phyloP scores from a whole-genome alignment of 2,797 vertebrate species.

The Alfaro cultratus region DNA sequence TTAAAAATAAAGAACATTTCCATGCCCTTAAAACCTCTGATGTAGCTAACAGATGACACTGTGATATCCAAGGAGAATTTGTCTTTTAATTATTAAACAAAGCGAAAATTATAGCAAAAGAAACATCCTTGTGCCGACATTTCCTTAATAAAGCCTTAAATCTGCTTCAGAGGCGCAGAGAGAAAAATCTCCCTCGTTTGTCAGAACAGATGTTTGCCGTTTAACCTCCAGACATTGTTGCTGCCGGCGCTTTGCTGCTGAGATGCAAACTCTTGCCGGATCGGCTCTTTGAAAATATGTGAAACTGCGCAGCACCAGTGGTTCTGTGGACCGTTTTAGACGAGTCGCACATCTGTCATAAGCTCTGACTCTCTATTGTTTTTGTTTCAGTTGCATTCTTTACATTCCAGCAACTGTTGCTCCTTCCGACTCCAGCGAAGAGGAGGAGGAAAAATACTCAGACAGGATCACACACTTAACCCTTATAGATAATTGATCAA shows the following conservation, averaged over 20 bases:
- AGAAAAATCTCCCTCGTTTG: slow-evolving; percentile 23
- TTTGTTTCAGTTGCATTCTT: slow-evolving; percentile 61
- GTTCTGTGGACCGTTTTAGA: slow-evolving; percentile 43
- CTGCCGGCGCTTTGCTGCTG: slow-evolving; percentile 36
- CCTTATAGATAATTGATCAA: too few species aligned
- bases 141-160: slow-evolving; percentile 41
- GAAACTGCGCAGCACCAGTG: slow-evolving; percentile 29
- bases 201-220: slow-evolving; percentile 18
- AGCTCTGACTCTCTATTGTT: slow-evolving; percentile 52
- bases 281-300: slow-evolving; percentile 18
- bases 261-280: slow-evolving; percentile 36
- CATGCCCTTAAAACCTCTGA: background rate
- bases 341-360: slow-evolving; percentile 67
- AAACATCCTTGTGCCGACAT: slow-evolving; percentile 43
- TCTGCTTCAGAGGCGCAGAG: slow-evolving; percentile 15
- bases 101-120: background rate
- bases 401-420: slow-evolving; percentile 62
- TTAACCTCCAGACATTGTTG: slow-evolving; percentile 43
- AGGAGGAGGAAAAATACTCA: slow-evolving; percentile 29
- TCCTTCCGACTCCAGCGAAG: slow-evolving; percentile 50
- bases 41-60: slow-evolving; percentile 4
- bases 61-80: slow-evolving; percentile 19
- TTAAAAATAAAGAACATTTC: background rate
- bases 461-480: background rate
- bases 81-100: slow-evolving; percentile 12